Evolutionary conservation across 2,888 invertebrate species (phyloP), one percentile per base, ranked within the genome.

Genomic region (Rhorus exstirpatorius): DNA sequence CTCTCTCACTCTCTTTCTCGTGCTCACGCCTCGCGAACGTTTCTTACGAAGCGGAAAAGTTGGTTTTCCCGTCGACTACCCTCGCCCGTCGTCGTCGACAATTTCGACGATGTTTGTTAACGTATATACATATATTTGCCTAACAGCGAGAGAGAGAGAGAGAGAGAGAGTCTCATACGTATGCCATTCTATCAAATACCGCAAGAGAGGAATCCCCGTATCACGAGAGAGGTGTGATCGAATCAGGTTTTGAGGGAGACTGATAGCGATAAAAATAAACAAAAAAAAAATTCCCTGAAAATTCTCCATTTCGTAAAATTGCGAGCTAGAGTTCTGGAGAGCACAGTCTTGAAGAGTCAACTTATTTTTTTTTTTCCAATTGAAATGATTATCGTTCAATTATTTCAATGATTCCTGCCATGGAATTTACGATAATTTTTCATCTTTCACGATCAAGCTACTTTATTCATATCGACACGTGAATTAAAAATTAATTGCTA

Each of bases 81-180:
- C 70, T 70, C 51, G 79, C 63, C 53, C 58, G 31, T 65, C 63
- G 55, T 74, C 79, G 83, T 84, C 74, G 75, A 46, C 67, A 61
- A 74, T 68, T 86, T 85, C 78, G 82, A 75, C 84, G 83, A 87
- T 86, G 86, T 86, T 84, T 84, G 83, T 76, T 79, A 80, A 85
- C 68, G 65, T 76, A 67, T 70, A 65, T 68, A 63, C 55, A 49
- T 55, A 51, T 70, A 58, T 53, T 53, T 21, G 17, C 14, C n/a
- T 44, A 17, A 7, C 14, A 26, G 26, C 21, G 10, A 53, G 70
- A 53, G 24, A 26, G 44, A 41, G 70, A 70, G 24, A 44, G 65
- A 26, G 65, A 67, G 26, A 65, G 65, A 65, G 49, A 44, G 14
- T 74, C 31, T 63, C 63, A 14, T 46, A 19, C 44, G 55, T 55